Percentiles rank a stretch among this genome's conserved stretches.
Evolutionary conservation across 2,113 vertebrate genomes (phyloP).

Genomic region (Patagioenas fasciata): DNA sequence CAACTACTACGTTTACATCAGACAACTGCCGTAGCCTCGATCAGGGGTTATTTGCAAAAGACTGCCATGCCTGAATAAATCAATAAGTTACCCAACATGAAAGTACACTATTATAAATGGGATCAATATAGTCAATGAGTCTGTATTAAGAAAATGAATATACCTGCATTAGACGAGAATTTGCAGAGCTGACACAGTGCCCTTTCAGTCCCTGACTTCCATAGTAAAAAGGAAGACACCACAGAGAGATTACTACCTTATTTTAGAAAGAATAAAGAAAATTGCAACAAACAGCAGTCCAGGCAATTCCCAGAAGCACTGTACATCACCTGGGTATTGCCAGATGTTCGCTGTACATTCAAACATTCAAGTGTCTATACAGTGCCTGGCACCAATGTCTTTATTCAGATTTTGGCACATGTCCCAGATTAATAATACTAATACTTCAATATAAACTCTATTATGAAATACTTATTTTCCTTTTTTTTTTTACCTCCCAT

Average conservation of each 20-base stretch:
- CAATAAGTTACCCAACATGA: background rate
- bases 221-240: background rate
- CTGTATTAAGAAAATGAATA: background rate
- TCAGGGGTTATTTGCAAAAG: background rate
- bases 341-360: background rate
- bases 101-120: background rate
- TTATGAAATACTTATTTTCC: background rate
- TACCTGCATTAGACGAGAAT: background rate
- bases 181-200: background rate
- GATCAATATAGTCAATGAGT: background rate
- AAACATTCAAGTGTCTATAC: background rate
- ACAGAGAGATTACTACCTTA: background rate
- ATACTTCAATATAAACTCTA: background rate
- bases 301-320: background rate
- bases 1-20: background rate
- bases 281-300: background rate
- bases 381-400: background rate
- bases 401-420: background rate
- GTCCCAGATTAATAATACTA: background rate
- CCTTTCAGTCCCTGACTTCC: background rate
- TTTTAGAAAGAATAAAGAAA: background rate
- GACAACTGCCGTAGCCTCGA: background rate
- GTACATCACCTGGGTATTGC: background rate
- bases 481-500: background rate
- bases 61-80: background rate